phyloP scores from a whole-genome alignment of 1,140 invertebrate species.

The Phymorhynchus buccinoides region DNA sequence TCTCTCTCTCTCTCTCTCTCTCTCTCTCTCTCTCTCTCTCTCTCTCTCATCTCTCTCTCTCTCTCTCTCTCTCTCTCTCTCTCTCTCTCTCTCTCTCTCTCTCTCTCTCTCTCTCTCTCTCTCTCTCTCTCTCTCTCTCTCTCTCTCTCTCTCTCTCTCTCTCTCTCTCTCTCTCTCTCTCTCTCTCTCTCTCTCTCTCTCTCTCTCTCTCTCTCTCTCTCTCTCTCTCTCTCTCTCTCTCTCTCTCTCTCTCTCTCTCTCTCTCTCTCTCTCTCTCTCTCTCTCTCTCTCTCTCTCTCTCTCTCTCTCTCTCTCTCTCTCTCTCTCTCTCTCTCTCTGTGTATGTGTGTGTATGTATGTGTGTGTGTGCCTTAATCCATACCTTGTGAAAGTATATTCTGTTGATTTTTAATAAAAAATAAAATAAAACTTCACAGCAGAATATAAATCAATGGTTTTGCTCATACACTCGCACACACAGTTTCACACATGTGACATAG shows the following conservation, averaged over 20 bases:
- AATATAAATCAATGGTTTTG: no score
- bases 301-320: conserved; percentile 19
- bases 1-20: background rate
- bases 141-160: conserved; percentile 31
- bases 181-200: background rate
- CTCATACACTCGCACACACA: no score
- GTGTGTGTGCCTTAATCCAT: background rate
- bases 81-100: background rate
- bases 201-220: background rate
- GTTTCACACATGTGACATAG: background rate
- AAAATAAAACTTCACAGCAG: no score
- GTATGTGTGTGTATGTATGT: background rate
- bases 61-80: background rate
- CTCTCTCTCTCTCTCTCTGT: background rate
- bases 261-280: background rate
- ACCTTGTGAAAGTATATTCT: no score
- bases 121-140: conserved; percentile 39
- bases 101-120: conserved; percentile 36
- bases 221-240: background rate
- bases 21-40: background rate
- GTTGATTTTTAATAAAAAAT: no score
- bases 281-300: background rate
- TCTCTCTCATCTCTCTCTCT: background rate
- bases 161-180: background rate
- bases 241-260: background rate